Evolutionary conservation across 2,797 vertebrate genomes (phyloP).

Genomic region (Enteromius afrohamiltoni): DNA sequence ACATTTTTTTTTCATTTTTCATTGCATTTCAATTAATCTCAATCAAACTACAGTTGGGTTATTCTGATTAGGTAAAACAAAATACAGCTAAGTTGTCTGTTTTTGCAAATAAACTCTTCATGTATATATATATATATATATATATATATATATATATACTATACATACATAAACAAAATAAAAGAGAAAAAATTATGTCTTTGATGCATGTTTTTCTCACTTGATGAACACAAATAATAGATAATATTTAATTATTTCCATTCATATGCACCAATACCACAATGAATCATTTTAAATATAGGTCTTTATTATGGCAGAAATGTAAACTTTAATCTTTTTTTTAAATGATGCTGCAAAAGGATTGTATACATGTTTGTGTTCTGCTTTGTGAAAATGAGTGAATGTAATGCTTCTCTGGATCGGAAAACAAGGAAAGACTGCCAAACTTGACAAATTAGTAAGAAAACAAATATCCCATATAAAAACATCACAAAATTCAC

Average conservation of each 20-base stretch:
- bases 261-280: background rate
- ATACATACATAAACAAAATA: too few species aligned
- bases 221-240: background rate
- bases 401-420: background rate
- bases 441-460: background rate
- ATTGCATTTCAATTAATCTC: too few species aligned
- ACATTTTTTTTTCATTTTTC: too few species aligned
- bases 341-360: background rate
- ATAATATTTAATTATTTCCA: background rate
- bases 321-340: background rate
- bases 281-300: background rate
- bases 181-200: too few species aligned
- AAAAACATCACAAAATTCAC: background rate
- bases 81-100: too few species aligned
- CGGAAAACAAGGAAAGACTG: background rate
- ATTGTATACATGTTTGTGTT: background rate
- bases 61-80: too few species aligned
- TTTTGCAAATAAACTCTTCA: too few species aligned
- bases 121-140: too few species aligned
- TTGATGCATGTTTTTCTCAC: too few species aligned
- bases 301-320: background rate
- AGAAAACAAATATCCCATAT: background rate
- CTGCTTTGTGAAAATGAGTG: background rate
- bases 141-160: too few species aligned
- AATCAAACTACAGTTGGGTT: too few species aligned